phyloP scores from a whole-genome alignment of 2,113 vertebrate species.

The Siphamia tubifer region DNA sequence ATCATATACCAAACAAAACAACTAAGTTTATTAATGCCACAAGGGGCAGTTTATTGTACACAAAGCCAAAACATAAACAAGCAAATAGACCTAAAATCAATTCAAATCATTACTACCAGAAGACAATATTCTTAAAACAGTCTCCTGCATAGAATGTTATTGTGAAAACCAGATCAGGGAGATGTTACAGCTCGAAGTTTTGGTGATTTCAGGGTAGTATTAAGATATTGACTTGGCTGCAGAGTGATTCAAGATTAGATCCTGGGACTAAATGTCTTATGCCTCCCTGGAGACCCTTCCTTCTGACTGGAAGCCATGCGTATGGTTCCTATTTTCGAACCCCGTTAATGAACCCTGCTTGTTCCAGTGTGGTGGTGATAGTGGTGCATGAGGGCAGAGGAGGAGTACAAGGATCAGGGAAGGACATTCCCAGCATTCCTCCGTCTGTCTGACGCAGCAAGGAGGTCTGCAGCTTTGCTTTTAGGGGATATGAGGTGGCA shows the following conservation, averaged over 20 bases:
- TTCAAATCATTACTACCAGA: no score
- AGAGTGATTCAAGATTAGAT: conserved; percentile 15
- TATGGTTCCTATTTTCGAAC: conserved; percentile 67
- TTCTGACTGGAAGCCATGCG: conserved; percentile 48
- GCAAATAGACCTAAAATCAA: no score
- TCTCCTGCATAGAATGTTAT: no score
- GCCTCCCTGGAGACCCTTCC: conserved; percentile 13
- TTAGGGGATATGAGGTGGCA: conserved; percentile 27
- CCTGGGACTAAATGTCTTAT: conserved; percentile 16
- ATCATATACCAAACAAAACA: no score
- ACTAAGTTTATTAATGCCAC: no score
- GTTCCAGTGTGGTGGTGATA: conserved; percentile 31
- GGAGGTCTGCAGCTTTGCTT: conserved; percentile 50
- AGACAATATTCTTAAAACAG: no score
- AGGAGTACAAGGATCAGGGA: conserved; percentile 22
- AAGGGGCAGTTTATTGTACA: no score
- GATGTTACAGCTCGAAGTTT: no score
- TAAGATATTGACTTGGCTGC: conserved; percentile 23
- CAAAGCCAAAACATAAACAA: no score
- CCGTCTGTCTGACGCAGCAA: conserved; percentile 65
- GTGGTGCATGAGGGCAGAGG: conserved; percentile 15
- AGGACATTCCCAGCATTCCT: conserved; percentile 75
- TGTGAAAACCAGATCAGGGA: no score
- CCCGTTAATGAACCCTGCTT: conserved; percentile 55
- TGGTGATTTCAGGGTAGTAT: no score